Base-by-base conservation (phyloP, 2,888 invertebrate species). In the Sphecodes monilicornis region DNA sequence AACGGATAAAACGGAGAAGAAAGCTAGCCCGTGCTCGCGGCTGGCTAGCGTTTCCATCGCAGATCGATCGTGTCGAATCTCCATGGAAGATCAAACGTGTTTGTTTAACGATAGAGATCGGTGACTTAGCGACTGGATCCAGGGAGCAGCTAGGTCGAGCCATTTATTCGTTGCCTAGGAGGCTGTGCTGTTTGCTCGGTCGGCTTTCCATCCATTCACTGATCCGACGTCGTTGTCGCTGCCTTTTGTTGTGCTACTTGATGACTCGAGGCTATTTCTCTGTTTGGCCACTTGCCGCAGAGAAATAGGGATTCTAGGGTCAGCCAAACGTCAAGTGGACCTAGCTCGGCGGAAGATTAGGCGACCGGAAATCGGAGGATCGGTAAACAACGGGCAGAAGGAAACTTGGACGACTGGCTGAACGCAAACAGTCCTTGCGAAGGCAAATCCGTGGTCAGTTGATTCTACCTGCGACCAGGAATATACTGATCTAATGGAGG, bases 71-170 rank as follows among this genome's bases (percentile, higher is more conserved):
- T 18, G 0, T 29, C 64, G 57, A 16, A 78, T 76, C 82, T 69
- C 29, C 74, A 46, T 46, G 72, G 78, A 41, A 72, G 74, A 80
- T 80, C 80, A 70, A 70, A 69, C 72, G 50, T 64, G 39, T 60
- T 80, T 71, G 69, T 64, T 76, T 73, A 82, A 80, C 80, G 66
- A 82, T 76, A 50, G 46, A 22, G 50, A 74, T 68, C 76, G 32
- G 11, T 41, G 76, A 29, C 16, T 76, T 70, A 72, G 54, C 60
- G 4, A n/a, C 36, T 4, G 39, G 69, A 66, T 68, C 43, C 54
- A 72, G 41, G 29, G 41, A 64, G 13, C 29, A 43, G n/a, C 43
- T 66, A 18, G 26, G 5, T 36, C n/a, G 50, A 66, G 54, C 68
- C n/a, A 66, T 76, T 76, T 76, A 70, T 70, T 70, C 70, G 26